Percentiles rank a stretch among this genome's conserved stretches.
phyloP scores from a whole-genome alignment of 2,113 vertebrate species.

The Coryphaenoides rupestris region DNA sequence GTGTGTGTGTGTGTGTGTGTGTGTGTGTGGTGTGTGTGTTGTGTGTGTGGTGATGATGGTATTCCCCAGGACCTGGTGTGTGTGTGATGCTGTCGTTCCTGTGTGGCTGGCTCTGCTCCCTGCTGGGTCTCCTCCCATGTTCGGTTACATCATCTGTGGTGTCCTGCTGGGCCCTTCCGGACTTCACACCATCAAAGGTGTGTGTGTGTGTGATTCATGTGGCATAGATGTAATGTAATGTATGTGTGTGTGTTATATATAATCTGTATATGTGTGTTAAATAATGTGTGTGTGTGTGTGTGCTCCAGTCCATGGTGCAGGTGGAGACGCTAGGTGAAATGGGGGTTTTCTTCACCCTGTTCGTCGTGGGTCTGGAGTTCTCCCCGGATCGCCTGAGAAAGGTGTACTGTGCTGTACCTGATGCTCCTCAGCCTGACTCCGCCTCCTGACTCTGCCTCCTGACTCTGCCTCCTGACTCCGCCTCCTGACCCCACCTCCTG shows the following conservation, averaged over 20 bases:
- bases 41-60: no score
- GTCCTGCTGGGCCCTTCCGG: conserved; percentile 94
- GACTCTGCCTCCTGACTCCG: no score
- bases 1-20: no score
- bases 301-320: conserved; percentile 90
- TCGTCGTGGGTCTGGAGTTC: conserved; percentile 95
- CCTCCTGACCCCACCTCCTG: no score
- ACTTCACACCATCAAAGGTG: conserved; percentile 94
- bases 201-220: conserved; percentile 7
- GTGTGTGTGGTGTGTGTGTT: no score
- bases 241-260: no score
- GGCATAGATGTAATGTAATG: background rate
- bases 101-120: conserved; percentile 90
- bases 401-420: no score
- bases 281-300: background rate
- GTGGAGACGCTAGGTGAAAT: conserved; percentile 95
- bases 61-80: conserved; percentile 91
- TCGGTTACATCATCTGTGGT: conserved; percentile 93
- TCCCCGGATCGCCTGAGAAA: conserved; percentile 94
- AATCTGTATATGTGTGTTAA: no score
- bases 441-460: no score
- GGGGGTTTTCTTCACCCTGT: conserved; percentile 98
- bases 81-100: conserved; percentile 92
- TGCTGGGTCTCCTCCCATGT: conserved; percentile 90
- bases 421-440: no score